Percentiles rank a stretch among this genome's conserved stretches.
Conservation (phyloP, 2,113 vertebrate genomes). For the Micronycteris hirsuta region DNA sequence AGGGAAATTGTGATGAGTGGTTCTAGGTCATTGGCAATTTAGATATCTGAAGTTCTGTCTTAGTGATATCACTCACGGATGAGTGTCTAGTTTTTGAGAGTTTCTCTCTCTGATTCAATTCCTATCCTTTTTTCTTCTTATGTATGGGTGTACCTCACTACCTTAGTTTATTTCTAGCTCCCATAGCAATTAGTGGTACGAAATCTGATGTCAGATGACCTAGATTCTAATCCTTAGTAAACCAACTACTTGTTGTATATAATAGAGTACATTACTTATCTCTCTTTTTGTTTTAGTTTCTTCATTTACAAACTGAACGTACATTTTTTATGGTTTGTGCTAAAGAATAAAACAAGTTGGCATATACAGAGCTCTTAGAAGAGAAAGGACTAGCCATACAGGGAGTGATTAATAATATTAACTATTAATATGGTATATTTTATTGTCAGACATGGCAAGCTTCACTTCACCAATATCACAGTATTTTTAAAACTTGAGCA, state of each 20-base stretch:
- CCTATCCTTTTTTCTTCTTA: not conserved
- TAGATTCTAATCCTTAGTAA: not conserved
- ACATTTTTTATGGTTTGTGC: not conserved
- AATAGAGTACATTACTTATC: not conserved
- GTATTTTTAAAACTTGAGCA: not conserved
- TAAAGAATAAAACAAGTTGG: not conserved
- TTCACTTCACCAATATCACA: not conserved
- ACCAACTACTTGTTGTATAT: not conserved
- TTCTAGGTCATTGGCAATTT: not conserved
- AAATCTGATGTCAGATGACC: not conserved
- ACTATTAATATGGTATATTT: not conserved
- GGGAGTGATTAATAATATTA: not conserved
- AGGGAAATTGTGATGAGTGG: not conserved
- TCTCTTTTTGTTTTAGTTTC: not conserved
- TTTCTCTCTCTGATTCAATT: not conserved
- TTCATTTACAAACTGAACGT: not conserved
- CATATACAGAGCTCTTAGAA: not conserved
- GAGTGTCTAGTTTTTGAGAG: not conserved
- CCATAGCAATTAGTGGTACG: not conserved
- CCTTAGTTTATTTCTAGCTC: not conserved
- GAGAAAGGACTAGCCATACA: not conserved
- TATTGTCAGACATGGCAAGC: not conserved
- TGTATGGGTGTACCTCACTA: not conserved
- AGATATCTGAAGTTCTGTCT: not conserved
- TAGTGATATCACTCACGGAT: not conserved